These are phyloP conservation scores for Coelopa frigida DNA, from an alignment of 1,140 invertebrate species.

Conservation along the genomic window DNA sequence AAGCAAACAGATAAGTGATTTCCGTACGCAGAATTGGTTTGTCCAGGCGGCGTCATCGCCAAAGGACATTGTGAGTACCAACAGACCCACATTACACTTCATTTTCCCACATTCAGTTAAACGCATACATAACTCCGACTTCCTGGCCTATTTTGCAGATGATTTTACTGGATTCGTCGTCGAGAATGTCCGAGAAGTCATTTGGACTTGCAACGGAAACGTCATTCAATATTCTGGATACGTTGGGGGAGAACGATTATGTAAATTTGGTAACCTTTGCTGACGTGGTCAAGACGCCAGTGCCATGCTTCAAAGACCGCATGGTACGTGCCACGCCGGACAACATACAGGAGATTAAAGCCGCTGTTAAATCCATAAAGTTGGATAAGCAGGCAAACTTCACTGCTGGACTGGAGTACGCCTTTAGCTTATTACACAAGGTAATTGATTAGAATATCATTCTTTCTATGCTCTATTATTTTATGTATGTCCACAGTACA, in stretches of 20 bases:
- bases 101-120: neutral
- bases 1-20: slow-evolving; percentile 75
- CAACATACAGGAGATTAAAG: slow-evolving; percentile 77
- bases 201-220: slow-evolving; percentile 80
- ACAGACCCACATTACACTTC: neutral
- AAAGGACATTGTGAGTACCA: slow-evolving; percentile 70
- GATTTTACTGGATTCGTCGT: slow-evolving; percentile 84
- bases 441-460: slow-evolving; percentile 47
- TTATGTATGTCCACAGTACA: slow-evolving; percentile 54
- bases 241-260: slow-evolving; percentile 92
- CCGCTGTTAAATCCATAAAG: slow-evolving; percentile 58
- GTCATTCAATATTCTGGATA: slow-evolving; percentile 82
- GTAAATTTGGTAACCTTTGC: slow-evolving; percentile 88
- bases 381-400: slow-evolving; percentile 84
- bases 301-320: slow-evolving; percentile 80
- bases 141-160: slow-evolving; percentile 43
- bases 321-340: slow-evolving; percentile 83
- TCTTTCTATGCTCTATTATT: neutral
- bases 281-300: slow-evolving; percentile 64
- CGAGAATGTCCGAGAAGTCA: slow-evolving; percentile 80
- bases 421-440: slow-evolving; percentile 86
- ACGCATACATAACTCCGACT: neutral
- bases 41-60: slow-evolving; percentile 92
- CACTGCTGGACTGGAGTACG: slow-evolving; percentile 78
- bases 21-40: slow-evolving; percentile 84